These are phyloP conservation scores for Scaptomyza hsui DNA, from an alignment of 1,140 invertebrate species.

Conservation along the genomic window DNA sequence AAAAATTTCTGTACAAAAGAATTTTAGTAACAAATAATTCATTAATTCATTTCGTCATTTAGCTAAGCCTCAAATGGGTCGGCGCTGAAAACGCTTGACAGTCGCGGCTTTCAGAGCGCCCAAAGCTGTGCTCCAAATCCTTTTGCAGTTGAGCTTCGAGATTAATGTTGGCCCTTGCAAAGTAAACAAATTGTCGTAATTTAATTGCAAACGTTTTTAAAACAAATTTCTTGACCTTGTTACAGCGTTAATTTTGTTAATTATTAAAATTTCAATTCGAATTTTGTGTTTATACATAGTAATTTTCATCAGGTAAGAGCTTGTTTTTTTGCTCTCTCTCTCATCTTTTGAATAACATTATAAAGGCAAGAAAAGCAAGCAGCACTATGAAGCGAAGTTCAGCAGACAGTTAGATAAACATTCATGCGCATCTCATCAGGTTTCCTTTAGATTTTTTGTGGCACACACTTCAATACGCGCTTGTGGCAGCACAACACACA, in stretches of 20 bases:
- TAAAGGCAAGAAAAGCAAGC: slow-evolving; percentile 34
- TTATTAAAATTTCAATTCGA: slow-evolving; percentile 58
- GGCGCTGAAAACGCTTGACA: slow-evolving; percentile 9
- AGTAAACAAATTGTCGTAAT: slow-evolving; percentile 4
- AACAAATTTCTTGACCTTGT: slow-evolving; percentile 4
- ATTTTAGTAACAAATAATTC: slow-evolving; percentile 36
- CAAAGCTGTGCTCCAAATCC: not conserved
- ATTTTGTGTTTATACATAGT: slow-evolving; percentile 17
- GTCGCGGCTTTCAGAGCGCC: not conserved
- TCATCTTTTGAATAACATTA: slow-evolving; percentile 35
- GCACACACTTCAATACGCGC: slow-evolving; percentile 71
- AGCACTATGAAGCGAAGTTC: slow-evolving; percentile 1
- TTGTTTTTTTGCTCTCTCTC: slow-evolving; percentile 34
- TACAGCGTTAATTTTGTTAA: slow-evolving; percentile 51
- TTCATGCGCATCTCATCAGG: slow-evolving; percentile 66
- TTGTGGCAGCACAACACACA: slow-evolving; percentile 25
- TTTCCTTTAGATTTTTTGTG: slow-evolving; percentile 78
- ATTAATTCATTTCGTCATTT: slow-evolving; percentile 49
- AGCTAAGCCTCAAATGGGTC: slow-evolving; percentile 2
- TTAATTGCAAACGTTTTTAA: not conserved
- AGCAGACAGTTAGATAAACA: slow-evolving; percentile 38
- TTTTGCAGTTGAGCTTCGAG: not conserved
- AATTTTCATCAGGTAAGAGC: slow-evolving; percentile 41
- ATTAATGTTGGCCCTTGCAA: not conserved
- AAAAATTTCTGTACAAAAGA: slow-evolving; percentile 18